Base-by-base conservation (phyloP, 2,797 vertebrate genomes). In the Ibycter americanus region DNA sequence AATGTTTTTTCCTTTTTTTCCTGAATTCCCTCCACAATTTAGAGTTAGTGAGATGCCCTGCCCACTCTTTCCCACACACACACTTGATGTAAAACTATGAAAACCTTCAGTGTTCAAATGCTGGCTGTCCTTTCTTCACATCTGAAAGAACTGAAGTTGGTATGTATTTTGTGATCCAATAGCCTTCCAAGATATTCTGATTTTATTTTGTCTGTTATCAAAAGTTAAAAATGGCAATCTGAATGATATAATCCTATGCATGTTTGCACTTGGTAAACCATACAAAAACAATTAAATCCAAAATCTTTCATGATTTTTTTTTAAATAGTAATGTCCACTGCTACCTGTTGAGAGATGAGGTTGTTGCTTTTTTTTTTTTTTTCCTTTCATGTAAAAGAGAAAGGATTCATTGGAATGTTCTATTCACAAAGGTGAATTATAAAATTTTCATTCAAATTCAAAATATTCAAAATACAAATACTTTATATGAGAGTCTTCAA, bases 381-480 rank as follows among this genome's bases (percentile, higher is more conserved):
- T 58, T 9, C 6, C 11, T 58, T 49, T 72, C 2, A 23, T 68
- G 86, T 51, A 51, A 76, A 65, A 83, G 54, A 51, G 55, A 67
- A 79, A 59, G 4, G 13, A 32, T 83, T 72, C 8, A 11, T 63
- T 36, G 42, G 20, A 55, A 8, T 80, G 8, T 76, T 74, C 20
- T 62, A 59, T 23, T 67, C 26, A 63, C 11, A 63, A 82, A 76
- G 8, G 47, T 59, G 7, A 68, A 51, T 38, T 83, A 51, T 76
- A 63, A 29, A 76, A 80, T 44, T 25, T 23, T n/a, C 0, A 20
- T 59, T 42, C 58, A 12, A 0, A 20, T 59, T 42, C 58, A 12
- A 12, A 68, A 81, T 77, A 73, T 66, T 44, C 56, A 89, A 44
- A 56, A 52, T 34, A 34, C 1, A 23, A 47, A 5, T 65, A 73